Conservation (phyloP, 2,113 vertebrate genomes). For the Daboia siamensis region DNA sequence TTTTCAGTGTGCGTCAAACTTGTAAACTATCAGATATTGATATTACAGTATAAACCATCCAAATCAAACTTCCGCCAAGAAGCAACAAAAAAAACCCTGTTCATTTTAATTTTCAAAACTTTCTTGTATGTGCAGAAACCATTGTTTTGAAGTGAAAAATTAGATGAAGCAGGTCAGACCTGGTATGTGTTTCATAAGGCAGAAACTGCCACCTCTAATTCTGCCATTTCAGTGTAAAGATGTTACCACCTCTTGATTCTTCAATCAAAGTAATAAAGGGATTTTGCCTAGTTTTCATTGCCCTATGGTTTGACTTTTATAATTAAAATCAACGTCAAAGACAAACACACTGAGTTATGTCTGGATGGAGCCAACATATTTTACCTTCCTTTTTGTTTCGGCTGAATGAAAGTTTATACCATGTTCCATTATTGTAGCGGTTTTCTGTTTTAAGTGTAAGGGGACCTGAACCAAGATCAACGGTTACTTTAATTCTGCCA, state of each 20-base stretch:
- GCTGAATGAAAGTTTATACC: conserved; percentile 91
- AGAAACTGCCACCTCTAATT: not conserved
- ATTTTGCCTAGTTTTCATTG: not conserved
- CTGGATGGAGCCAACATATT: not conserved
- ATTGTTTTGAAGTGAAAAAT: not conserved
- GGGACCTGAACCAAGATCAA: conserved; percentile 90
- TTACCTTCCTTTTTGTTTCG: conserved; percentile 90
- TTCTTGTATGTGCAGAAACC: not conserved
- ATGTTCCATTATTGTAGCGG: conserved; percentile 85
- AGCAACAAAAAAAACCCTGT: not conserved
- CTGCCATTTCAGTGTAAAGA: not conserved
- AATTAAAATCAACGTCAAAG: not conserved
- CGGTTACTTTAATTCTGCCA: conserved; percentile 81
- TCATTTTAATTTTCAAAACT: not conserved
- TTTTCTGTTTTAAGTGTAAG: conserved; percentile 80
- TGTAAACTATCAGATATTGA: not conserved
- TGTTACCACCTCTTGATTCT: not conserved
- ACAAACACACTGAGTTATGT: not conserved
- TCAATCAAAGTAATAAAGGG: not conserved
- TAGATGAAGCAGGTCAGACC: not conserved
- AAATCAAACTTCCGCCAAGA: not conserved
- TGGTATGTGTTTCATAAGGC: not conserved
- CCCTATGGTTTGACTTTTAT: not conserved
- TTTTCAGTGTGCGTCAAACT: not conserved
- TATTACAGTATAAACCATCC: not conserved